Evolutionary conservation across 2,113 vertebrate genomes (phyloP).

Genomic region (Solea senegalensis): DNA sequence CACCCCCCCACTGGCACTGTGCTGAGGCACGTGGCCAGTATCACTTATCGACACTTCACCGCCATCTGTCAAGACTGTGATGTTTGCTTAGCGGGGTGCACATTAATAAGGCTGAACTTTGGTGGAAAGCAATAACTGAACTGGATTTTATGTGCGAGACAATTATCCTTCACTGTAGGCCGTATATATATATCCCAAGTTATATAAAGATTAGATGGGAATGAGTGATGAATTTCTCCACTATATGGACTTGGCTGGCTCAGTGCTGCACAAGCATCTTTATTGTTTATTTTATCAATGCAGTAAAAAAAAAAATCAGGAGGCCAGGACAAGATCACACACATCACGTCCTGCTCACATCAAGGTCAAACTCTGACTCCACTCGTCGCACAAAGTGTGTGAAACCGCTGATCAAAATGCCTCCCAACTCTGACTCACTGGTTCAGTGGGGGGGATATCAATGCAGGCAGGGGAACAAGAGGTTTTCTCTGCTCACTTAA

Average conservation of each 20-base stretch:
- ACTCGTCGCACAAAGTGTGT: background rate
- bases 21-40: slow-evolving; percentile 56
- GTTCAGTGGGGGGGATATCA: background rate
- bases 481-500: slow-evolving; percentile 11
- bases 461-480: slow-evolving; percentile 15
- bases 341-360: background rate
- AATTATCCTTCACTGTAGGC: slow-evolving; percentile 19
- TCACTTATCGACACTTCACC: slow-evolving; percentile 54
- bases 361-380: slow-evolving; percentile 9
- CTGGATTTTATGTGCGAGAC: slow-evolving; percentile 20
- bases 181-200: background rate
- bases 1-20: slow-evolving; percentile 15
- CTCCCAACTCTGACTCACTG: background rate
- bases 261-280: background rate
- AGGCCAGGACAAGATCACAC: background rate
- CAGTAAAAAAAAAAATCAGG: slow-evolving; percentile 5
- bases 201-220: background rate
- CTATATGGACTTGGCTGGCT: background rate
- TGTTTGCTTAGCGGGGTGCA: slow-evolving; percentile 23
- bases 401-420: background rate
- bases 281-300: slow-evolving; percentile 9
- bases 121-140: slow-evolving; percentile 21
- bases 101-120: slow-evolving; percentile 19
- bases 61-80: slow-evolving; percentile 54
- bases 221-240: background rate